These are phyloP conservation scores for Fissipunctia ypsillon DNA, from an alignment of 2,888 invertebrate genomes.

Conservation along the genomic window DNA sequence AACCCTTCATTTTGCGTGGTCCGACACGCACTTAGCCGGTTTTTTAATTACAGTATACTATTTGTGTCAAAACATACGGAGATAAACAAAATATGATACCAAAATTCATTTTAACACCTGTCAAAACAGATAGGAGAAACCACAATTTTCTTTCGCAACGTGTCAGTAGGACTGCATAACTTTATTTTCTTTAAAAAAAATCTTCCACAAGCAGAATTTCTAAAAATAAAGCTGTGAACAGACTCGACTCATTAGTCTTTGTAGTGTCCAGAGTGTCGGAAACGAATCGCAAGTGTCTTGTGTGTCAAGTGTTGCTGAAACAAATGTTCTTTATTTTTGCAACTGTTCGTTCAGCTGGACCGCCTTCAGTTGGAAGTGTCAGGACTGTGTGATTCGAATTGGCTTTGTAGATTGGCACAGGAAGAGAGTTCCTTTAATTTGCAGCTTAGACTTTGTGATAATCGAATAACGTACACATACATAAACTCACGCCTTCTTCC, in stretches of 20 bases:
- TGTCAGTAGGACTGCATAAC: background rate
- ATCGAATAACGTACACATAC: no score
- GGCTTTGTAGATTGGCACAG: background rate
- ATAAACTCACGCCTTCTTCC: no score
- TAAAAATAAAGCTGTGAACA: conserved; percentile 45
- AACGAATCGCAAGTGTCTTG: conserved; percentile 21
- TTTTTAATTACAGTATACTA: background rate
- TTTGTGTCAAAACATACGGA: background rate
- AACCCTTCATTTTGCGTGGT: no score
- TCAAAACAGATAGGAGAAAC: background rate
- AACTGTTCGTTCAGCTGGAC: background rate
- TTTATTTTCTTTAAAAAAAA: conserved; percentile 25
- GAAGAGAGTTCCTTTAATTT: background rate
- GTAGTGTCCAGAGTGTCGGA: conserved; percentile 28
- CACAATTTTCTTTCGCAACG: background rate
- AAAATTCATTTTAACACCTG: conserved; percentile 3
- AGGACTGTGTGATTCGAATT: background rate
- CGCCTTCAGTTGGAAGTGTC: background rate
- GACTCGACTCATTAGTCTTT: conserved; percentile 53
- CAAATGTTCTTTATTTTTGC: conserved; percentile 18
- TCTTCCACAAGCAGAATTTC: conserved; percentile 17
- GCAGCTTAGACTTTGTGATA: background rate
- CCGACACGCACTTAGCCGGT: no score
- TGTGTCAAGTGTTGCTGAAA: conserved; percentile 34
- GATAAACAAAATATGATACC: background rate